Evolutionary conservation across 1,140 invertebrate species (phyloP).

Genomic region (Liolophura sinensis): DNA sequence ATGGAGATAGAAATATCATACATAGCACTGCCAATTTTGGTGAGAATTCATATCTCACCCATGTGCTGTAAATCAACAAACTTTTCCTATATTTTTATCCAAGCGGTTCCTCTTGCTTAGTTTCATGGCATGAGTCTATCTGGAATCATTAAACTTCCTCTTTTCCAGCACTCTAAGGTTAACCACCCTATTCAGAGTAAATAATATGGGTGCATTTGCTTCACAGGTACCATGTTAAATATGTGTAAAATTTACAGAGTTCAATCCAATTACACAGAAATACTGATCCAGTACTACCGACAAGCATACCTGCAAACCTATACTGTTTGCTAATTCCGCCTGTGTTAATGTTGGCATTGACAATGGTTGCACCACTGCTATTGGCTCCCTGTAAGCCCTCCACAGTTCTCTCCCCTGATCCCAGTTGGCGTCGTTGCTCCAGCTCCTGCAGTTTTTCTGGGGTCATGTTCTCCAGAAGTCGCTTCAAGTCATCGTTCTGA

Average conservation of each 20-base stretch:
- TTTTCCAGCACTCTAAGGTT: no score
- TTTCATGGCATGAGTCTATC: no score
- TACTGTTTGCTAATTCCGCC: constrained; percentile 22
- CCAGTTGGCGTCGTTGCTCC: constrained; percentile 24
- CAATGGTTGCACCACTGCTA: constrained; percentile 26
- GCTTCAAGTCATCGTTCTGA: constrained; percentile 50
- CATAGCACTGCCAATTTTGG: no score
- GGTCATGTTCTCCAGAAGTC: constrained; percentile 46
- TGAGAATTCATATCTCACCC: no score
- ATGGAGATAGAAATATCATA: no score
- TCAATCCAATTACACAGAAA: background rate
- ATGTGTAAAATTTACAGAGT: background rate
- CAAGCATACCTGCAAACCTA: constrained; percentile 29
- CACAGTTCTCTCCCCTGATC: constrained; percentile 11
- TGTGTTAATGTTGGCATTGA: constrained; percentile 30
- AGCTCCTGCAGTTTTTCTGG: constrained; percentile 43
- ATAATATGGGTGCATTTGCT: background rate
- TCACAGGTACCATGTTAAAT: background rate
- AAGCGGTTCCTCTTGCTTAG: no score
- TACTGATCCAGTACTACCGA: background rate
- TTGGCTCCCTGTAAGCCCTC: constrained; percentile 32
- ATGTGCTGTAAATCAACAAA: no score
- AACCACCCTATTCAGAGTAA: no score
- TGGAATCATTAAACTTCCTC: no score
- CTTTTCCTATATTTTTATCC: no score